These are phyloP conservation scores for Nebria brevicollis DNA, from an alignment of 2,888 invertebrate genomes.

Conservation along the genomic window DNA sequence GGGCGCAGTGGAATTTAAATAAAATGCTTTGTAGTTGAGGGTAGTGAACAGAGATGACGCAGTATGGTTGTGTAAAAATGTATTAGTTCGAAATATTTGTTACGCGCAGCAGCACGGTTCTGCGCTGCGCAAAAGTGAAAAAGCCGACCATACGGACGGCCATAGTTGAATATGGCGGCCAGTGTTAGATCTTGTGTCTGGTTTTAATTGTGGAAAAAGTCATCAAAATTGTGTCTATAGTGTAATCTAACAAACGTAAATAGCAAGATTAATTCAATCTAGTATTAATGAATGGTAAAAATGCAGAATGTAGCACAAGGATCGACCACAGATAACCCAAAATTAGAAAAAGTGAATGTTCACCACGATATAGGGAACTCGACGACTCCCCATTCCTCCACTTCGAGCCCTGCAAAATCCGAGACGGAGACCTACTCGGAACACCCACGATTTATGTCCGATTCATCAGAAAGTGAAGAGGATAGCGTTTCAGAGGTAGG, in stretches of 20 bases:
- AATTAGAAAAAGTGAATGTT: conserved; percentile 82
- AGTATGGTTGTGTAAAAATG: neutral
- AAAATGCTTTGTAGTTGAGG: neutral
- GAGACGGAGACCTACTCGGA: conserved; percentile 89
- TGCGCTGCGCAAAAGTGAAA: conserved; percentile 29
- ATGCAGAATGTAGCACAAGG: conserved; percentile 92
- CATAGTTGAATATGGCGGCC: conserved; percentile 83
- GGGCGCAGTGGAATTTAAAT: too few species aligned
- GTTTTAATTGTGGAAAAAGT: conserved; percentile 75
- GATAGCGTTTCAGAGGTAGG: conserved; percentile 96
- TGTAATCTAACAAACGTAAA: conserved; percentile 57
- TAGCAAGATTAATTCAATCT: conserved; percentile 63
- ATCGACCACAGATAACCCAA: conserved; percentile 80
- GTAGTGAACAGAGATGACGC: conserved; percentile 40
- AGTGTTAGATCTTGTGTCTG: conserved; percentile 59
- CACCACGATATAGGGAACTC: conserved; percentile 75
- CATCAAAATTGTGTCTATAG: conserved; percentile 63
- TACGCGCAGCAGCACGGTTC: conserved; percentile 32
- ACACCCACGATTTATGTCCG: conserved; percentile 89
- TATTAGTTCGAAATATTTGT: conserved; percentile 38
- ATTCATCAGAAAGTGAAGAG: conserved; percentile 95
- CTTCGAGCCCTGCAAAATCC: conserved; percentile 84
- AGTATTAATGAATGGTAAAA: conserved; percentile 76
- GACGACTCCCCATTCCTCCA: conserved; percentile 86
- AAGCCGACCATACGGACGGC: conserved; percentile 61